These are phyloP conservation scores for Cricetomys ansorgei DNA, from an alignment of 2,113 vertebrate species.

Conservation along the genomic window DNA sequence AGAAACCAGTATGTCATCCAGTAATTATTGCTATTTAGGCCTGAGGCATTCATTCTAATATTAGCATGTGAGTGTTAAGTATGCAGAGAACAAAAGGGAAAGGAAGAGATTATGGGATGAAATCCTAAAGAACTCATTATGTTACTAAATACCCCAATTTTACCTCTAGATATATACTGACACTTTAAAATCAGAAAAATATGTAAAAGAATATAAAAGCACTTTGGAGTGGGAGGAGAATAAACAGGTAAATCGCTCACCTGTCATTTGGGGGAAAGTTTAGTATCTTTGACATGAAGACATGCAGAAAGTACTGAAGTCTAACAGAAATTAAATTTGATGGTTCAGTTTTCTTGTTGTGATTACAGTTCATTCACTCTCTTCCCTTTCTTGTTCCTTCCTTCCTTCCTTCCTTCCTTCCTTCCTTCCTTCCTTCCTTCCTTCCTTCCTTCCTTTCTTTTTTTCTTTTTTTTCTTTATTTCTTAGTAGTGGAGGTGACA, in stretches of 20 bases:
- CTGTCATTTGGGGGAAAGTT: background rate
- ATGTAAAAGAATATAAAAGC: background rate
- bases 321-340: constrained; percentile 32
- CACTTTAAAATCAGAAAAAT: constrained; percentile 32
- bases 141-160: background rate
- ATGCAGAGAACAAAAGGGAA: constrained; percentile 59
- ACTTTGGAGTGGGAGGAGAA: background rate
- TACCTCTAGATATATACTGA: background rate
- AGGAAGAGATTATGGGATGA: constrained; percentile 49
- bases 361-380: constrained; percentile 41
- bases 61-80: constrained; percentile 77
- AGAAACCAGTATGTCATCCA: constrained; percentile 80
- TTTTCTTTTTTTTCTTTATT: background rate
- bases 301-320: background rate
- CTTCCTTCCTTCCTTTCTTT: background rate
- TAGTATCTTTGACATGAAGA: background rate
- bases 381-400: background rate
- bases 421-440: background rate
- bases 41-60: constrained; percentile 75
- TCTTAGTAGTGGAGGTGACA: background rate
- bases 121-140: constrained; percentile 58
- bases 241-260: background rate
- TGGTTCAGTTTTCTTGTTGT: constrained; percentile 69
- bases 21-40: constrained; percentile 79
- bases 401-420: background rate